A percentile compares a stretch with the other conserved stretches of the same genome.
phyloP scores from a whole-genome alignment of 2,888 invertebrate genomes.

The Sceliomorpha sp. region DNA sequence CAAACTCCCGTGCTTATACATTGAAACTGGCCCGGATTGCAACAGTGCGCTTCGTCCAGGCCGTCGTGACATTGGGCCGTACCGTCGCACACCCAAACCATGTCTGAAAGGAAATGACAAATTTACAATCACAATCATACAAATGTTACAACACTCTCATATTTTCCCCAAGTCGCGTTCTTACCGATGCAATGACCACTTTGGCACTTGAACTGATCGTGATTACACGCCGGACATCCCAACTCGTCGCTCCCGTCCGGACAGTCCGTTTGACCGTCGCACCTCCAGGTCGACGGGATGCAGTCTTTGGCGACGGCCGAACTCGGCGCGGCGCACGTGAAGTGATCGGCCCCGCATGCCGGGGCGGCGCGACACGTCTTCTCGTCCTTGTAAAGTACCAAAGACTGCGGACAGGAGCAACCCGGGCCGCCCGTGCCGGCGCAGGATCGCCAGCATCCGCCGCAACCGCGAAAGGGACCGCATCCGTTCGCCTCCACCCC shows the following conservation, averaged over 20 bases:
- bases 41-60: conserved; percentile 86
- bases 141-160: too few species aligned
- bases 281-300: conserved; percentile 87
- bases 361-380: conserved; percentile 85
- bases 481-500: too few species aligned
- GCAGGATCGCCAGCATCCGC: conserved; percentile 87
- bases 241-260: conserved; percentile 91
- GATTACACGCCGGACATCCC: conserved; percentile 86
- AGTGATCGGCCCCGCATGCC: conserved; percentile 87
- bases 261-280: conserved; percentile 92
- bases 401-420: conserved; percentile 90
- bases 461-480: conserved; percentile 81
- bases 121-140: too few species aligned
- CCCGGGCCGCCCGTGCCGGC: conserved; percentile 83
- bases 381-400: conserved; percentile 84
- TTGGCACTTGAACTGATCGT: conserved; percentile 85
- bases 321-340: conserved; percentile 84
- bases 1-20: conserved; percentile 89
- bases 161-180: too few species aligned
- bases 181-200: conserved; percentile 84
- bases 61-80: conserved; percentile 86
- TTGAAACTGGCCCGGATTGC: conserved; percentile 84
- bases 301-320: conserved; percentile 83
- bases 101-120: conserved; percentile 63
- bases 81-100: conserved; percentile 84